Conservation (phyloP, 2,888 invertebrate genomes). For the Galerucella pusilla region DNA sequence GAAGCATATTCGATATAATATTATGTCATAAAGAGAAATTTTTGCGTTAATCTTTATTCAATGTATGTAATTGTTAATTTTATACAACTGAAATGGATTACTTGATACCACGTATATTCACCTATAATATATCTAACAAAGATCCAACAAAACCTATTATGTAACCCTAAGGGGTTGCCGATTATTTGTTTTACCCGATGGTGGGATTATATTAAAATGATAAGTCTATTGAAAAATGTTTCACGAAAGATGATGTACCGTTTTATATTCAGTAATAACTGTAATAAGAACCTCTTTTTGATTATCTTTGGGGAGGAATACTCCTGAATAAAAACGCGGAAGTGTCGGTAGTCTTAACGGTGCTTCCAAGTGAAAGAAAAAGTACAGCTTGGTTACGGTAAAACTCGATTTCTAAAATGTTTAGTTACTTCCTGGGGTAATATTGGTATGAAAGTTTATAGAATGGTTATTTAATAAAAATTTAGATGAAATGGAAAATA, state of each 20-base stretch:
- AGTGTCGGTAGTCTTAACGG: conserved; percentile 30
- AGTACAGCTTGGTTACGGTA: conserved; percentile 40
- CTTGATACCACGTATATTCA: neutral
- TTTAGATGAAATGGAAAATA: too few species aligned
- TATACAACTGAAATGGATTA: neutral
- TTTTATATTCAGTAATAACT: conserved; percentile 35
- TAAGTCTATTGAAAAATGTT: conserved; percentile 38
- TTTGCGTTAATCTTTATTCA: neutral
- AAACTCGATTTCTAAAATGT: conserved; percentile 34
- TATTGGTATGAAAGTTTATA: neutral
- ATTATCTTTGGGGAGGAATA: conserved; percentile 14
- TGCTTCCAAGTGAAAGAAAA: conserved; percentile 37
- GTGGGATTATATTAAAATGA: conserved; percentile 17
- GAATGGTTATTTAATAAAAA: neutral
- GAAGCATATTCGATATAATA: too few species aligned
- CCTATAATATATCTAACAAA: neutral
- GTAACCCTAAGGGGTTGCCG: conserved; percentile 3
- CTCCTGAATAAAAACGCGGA: conserved; percentile 30
- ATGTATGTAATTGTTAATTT: neutral
- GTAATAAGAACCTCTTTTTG: conserved; percentile 38
- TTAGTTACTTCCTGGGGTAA: conserved; percentile 3
- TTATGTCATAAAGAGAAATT: neutral
- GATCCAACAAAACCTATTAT: conserved; percentile 7
- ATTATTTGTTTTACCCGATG: conserved; percentile 19
- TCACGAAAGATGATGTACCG: conserved; percentile 38